phyloP scores from a whole-genome alignment of 2,797 vertebrate genomes.

The Dromococcyx pavoninus region DNA sequence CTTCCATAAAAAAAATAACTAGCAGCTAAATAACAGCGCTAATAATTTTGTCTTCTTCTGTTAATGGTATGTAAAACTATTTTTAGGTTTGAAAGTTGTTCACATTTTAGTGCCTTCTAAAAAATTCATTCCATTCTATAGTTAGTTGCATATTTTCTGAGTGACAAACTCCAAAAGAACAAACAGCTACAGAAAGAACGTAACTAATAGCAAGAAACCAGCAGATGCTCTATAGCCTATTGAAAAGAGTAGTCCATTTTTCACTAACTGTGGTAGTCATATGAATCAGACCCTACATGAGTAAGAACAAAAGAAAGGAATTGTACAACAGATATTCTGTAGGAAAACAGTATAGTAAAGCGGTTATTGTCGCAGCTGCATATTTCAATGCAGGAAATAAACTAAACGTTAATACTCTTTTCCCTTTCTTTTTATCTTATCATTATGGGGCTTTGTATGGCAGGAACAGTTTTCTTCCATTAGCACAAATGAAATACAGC shows the following conservation, averaged over 20 bases:
- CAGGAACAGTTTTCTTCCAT: background rate
- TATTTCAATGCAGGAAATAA: background rate
- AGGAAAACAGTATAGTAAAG: background rate
- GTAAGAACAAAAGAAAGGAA: background rate
- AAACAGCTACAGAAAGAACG: background rate
- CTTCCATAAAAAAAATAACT: background rate
- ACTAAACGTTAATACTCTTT: background rate
- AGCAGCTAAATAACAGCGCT: background rate
- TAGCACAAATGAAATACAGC: background rate
- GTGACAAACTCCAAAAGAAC: background rate
- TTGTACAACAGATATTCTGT: background rate
- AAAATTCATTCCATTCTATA: background rate
- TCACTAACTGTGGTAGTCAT: background rate
- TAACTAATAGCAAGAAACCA: background rate
- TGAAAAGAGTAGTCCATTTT: background rate
- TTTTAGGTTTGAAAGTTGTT: background rate
- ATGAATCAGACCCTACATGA: background rate
- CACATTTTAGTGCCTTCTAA: background rate
- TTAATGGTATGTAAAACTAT: background rate
- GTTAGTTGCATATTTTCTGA: background rate
- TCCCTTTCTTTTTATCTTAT: background rate
- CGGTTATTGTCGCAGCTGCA: background rate
- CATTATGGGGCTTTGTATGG: fast-evolving
- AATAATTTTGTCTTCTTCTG: background rate
- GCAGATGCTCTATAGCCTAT: background rate